phyloP scores from a whole-genome alignment of 92 coral and sea anemone genomes.

The Meandrina meandrites region DNA sequence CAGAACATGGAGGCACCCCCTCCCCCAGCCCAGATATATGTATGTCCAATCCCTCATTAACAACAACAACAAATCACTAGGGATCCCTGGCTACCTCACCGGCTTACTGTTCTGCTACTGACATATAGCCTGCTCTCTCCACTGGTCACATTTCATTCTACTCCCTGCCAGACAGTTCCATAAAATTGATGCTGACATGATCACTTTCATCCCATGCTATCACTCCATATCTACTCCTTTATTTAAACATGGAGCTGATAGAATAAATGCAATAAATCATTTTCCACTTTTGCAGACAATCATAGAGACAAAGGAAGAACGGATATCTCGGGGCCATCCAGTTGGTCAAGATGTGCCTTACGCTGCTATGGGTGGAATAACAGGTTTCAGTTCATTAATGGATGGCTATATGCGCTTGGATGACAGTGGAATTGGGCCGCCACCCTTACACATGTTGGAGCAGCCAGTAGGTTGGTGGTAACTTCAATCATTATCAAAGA shows the following conservation, averaged over 20 bases:
- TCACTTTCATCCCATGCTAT: not conserved
- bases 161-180: not conserved
- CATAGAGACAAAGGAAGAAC: conserved; percentile 92
- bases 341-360: conserved; percentile 97
- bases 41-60: too few relatives aligned
- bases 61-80: too few relatives aligned
- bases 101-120: not conserved
- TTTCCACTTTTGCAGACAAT: conserved; percentile 62
- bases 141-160: too few relatives aligned
- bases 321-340: conserved; percentile 88
- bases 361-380: conserved; percentile 99
- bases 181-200: not conserved
- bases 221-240: not conserved
- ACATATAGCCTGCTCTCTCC: not conserved
- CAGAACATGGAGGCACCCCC: too few relatives aligned
- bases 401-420: conserved; percentile 97
- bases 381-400: conserved; percentile 94
- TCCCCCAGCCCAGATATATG: too few relatives aligned
- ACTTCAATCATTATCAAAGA: not conserved
- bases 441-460: conserved; percentile 72
- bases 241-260: not conserved
- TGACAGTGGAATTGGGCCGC: conserved; percentile 96
- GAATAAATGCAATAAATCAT: not conserved
- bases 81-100: not conserved
- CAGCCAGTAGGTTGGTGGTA: conserved; percentile 69